Conservation (phyloP, 2,888 invertebrate genomes). For the Xestia sexstrigata region DNA sequence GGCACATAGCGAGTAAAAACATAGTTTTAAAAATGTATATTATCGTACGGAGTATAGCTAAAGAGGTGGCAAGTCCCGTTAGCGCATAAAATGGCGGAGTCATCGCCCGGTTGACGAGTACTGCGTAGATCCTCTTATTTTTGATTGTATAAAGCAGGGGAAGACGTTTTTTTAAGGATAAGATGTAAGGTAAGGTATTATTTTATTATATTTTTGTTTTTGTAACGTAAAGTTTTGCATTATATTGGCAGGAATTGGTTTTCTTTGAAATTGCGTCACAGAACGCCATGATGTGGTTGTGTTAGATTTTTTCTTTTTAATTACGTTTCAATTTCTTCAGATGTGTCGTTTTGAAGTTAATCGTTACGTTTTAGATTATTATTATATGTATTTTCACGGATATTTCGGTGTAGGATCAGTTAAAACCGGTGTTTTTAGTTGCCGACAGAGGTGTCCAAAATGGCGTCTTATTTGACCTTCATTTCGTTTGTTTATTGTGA, state of each 20-base stretch:
- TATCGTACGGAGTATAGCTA: conserved; percentile 66
- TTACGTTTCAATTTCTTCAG: conserved; percentile 1
- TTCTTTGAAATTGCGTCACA: conserved; percentile 61
- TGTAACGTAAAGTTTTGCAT: conserved; percentile 45
- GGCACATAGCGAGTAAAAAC: conserved; percentile 65
- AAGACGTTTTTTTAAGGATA: conserved; percentile 71
- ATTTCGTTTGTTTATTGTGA: conserved; percentile 60
- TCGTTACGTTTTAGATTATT: conserved; percentile 11
- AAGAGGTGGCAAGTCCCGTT: conserved; percentile 75
- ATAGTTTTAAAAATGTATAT: conserved; percentile 72
- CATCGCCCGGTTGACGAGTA: conserved; percentile 82
- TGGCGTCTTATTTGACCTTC: conserved; percentile 67
- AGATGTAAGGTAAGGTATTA: conserved; percentile 79
- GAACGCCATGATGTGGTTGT: conserved; percentile 68
- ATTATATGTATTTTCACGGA: conserved; percentile 3
- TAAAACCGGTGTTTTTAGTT: conserved; percentile 57
- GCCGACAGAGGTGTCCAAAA: conserved; percentile 56
- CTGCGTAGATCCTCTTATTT: conserved; percentile 74
- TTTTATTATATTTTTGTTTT: conserved; percentile 61
- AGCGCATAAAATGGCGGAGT: conserved; percentile 81
- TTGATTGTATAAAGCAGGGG: conserved; percentile 65
- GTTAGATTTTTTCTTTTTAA: conserved; percentile 22
- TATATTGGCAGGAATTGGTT: conserved; percentile 34
- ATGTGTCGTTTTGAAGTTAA: conserved; percentile 6
- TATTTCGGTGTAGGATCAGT: conserved; percentile 39